Percentiles rank a stretch among this genome's conserved stretches.
Evolutionary conservation across 2,113 vertebrate genomes (phyloP).

Genomic region (Noturus placidus): DNA sequence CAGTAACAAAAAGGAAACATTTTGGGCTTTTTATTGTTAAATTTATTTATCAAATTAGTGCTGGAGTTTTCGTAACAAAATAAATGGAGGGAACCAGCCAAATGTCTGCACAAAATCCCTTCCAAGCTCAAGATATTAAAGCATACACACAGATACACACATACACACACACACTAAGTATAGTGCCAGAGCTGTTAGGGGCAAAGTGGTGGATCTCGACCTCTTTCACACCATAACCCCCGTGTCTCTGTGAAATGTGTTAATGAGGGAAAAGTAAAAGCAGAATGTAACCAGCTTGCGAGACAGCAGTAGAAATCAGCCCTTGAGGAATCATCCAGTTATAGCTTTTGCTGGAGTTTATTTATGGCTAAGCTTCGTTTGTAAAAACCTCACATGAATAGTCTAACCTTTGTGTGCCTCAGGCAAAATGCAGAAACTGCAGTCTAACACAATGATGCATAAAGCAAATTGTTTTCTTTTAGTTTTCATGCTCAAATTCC

Average conservation of each 20-base stretch:
- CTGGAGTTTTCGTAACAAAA: background rate
- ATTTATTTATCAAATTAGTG: background rate
- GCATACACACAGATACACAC: background rate
- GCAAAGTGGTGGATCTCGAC: constrained; percentile 30
- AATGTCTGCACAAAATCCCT: background rate
- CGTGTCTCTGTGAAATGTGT: constrained; percentile 38
- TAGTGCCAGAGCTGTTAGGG: background rate
- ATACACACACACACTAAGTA: background rate
- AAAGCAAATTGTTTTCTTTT: background rate
- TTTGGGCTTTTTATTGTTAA: background rate
- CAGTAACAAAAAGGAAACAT: background rate
- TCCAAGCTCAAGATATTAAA: background rate
- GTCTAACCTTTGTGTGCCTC: constrained; percentile 9
- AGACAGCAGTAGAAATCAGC: constrained; percentile 15
- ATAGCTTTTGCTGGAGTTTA: constrained; percentile 19
- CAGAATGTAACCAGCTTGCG: constrained; percentile 5
- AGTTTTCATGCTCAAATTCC: constrained; percentile 5
- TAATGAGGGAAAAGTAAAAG: constrained; percentile 50
- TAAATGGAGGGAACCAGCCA: background rate
- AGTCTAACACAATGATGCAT: background rate
- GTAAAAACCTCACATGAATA: constrained; percentile 31
- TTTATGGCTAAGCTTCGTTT: constrained; percentile 32
- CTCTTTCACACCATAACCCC: constrained; percentile 31
- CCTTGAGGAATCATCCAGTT: constrained; percentile 20
- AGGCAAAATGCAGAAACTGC: background rate